phyloP scores from a whole-genome alignment of 2,113 vertebrate genomes.

The Tiliqua scincoides region DNA sequence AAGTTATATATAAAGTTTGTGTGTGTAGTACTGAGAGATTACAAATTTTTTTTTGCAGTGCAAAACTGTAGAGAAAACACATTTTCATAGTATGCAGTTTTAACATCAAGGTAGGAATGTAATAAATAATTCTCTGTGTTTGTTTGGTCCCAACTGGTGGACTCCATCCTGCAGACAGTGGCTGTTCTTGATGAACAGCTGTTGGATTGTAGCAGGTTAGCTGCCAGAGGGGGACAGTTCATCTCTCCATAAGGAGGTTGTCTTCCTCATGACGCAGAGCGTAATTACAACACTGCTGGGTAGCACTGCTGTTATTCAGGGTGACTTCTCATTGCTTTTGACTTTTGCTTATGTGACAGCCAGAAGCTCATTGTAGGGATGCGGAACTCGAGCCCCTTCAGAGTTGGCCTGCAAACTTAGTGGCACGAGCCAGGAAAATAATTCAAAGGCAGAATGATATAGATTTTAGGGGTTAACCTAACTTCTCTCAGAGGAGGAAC shows the following conservation, averaged over 20 bases:
- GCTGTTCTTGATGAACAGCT: conserved; percentile 8
- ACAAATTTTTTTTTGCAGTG: conserved; percentile 12
- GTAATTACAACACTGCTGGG: conserved; percentile 10
- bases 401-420: neutral
- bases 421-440: neutral
- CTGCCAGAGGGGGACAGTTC: conserved; percentile 44
- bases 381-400: neutral
- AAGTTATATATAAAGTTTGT: neutral
- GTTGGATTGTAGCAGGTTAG: conserved; percentile 31
- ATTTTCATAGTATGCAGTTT: conserved; percentile 29
- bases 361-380: neutral
- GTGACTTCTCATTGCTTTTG: neutral
- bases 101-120: conserved; percentile 28
- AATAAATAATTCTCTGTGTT: conserved; percentile 47
- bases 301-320: conserved; percentile 14
- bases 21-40: neutral
- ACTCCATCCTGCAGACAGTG: neutral
- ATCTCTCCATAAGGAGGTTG: conserved; percentile 16
- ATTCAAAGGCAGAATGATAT: neutral
- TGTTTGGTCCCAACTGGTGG: neutral
- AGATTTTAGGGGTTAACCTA: too few species aligned
- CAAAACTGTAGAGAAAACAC: conserved; percentile 19
- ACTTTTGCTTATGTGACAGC: neutral
- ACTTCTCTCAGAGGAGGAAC: too few species aligned
- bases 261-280: conserved; percentile 36